Conservation (phyloP, 2,888 invertebrate genomes). For the Bimastos eiseni region DNA sequence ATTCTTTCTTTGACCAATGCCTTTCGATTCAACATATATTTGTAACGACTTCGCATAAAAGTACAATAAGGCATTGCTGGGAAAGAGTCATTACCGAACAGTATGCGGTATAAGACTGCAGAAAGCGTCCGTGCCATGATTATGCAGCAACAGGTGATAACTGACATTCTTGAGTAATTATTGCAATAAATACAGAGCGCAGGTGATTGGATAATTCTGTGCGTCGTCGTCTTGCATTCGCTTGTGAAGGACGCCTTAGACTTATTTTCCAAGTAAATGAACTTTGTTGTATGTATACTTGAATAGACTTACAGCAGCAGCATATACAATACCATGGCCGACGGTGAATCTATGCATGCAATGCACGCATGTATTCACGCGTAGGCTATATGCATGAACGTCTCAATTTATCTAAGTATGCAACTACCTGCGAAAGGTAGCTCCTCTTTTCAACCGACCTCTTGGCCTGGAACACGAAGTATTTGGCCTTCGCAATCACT, state of each 20-base stretch:
- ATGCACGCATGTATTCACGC: no score
- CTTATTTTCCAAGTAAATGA: background rate
- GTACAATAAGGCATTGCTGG: background rate
- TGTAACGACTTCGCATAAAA: background rate
- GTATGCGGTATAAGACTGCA: background rate
- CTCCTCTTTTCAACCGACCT: background rate
- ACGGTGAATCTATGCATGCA: background rate
- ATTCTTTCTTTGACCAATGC: background rate
- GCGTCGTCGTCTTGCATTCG: background rate
- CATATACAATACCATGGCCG: background rate
- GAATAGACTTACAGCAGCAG: no score
- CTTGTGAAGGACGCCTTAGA: background rate
- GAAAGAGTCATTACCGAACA: background rate
- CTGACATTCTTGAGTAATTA: background rate
- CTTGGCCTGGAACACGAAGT: background rate
- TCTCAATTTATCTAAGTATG: background rate
- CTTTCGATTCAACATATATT: background rate
- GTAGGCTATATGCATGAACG: background rate
- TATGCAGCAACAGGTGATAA: background rate
- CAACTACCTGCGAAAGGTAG: background rate
- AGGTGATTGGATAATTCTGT: conserved; percentile 13
- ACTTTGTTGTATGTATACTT: no score
- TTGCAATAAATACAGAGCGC: background rate
- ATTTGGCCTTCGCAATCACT: background rate
- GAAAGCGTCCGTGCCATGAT: background rate